These are phyloP conservation scores for Stigmatopora argus DNA, from an alignment of 2,113 vertebrate genomes.

Conservation along the genomic window DNA sequence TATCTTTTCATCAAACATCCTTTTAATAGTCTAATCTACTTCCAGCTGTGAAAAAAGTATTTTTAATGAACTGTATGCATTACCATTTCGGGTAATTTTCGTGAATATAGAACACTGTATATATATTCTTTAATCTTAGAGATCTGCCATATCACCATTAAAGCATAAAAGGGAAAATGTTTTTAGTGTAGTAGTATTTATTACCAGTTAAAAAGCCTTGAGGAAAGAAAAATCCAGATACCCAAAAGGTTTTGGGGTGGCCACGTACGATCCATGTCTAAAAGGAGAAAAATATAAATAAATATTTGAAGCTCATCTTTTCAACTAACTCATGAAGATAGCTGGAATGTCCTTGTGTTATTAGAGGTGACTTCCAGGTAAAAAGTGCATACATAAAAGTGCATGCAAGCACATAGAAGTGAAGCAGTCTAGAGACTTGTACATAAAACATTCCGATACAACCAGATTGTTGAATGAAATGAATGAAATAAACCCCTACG, in stretches of 20 bases:
- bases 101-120: not conserved
- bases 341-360: too few species aligned
- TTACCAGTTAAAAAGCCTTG: conserved; percentile 79
- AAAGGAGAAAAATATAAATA: conserved; percentile 1
- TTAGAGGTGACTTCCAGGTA: too few species aligned
- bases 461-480: not conserved
- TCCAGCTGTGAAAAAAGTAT: not conserved
- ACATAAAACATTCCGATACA: not conserved
- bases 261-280: conserved; percentile 72
- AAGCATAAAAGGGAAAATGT: conserved; percentile 1
- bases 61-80: not conserved
- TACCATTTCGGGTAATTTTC: not conserved
- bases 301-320: conserved; percentile 6
- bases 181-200: conserved; percentile 1
- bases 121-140: not conserved
- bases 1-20: not conserved
- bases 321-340: conserved; percentile 5
- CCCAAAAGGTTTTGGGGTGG: conserved; percentile 76
- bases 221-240: conserved; percentile 78
- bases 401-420: not conserved
- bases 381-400: not conserved
- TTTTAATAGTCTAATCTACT: not conserved
- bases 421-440: not conserved
- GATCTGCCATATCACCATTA: not conserved
- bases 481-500: not conserved